phyloP scores from a whole-genome alignment of 2,797 vertebrate species.

The Choloepus didactylus region DNA sequence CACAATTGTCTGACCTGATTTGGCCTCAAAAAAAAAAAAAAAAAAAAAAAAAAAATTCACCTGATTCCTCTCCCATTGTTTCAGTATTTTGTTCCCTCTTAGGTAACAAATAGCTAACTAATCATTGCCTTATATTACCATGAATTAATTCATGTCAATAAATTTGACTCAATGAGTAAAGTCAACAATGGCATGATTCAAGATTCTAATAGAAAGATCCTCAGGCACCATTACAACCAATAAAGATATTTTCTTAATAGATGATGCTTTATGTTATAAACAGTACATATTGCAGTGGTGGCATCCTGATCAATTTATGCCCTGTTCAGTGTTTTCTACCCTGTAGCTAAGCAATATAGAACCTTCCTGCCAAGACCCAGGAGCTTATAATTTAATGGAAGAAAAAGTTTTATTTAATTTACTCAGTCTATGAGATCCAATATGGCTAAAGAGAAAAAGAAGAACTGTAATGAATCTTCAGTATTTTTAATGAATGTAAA shows the following conservation, averaged over 20 bases:
- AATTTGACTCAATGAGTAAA: background rate
- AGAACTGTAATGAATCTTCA: background rate
- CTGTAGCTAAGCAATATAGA: background rate
- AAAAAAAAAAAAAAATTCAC: conserved; percentile 1
- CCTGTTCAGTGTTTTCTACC: background rate
- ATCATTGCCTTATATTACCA: background rate
- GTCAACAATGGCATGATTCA: background rate
- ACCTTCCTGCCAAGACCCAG: background rate
- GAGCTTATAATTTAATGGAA: background rate
- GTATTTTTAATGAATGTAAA: conserved; percentile 41
- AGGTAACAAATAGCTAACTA: background rate
- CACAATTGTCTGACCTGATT: background rate
- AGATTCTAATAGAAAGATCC: background rate
- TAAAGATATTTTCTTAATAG: background rate
- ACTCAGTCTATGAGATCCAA: background rate
- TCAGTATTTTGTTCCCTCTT: background rate
- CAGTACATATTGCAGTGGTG: background rate
- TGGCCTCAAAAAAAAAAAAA: background rate
- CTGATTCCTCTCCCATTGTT: background rate
- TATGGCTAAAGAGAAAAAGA: background rate
- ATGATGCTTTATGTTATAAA: background rate
- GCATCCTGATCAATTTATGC: background rate
- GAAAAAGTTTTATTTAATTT: background rate
- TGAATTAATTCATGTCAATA: background rate
- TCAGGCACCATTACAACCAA: background rate